These are phyloP conservation scores for Chrysopa pallens DNA, from an alignment of 1,140 invertebrate species.

Conservation along the genomic window DNA sequence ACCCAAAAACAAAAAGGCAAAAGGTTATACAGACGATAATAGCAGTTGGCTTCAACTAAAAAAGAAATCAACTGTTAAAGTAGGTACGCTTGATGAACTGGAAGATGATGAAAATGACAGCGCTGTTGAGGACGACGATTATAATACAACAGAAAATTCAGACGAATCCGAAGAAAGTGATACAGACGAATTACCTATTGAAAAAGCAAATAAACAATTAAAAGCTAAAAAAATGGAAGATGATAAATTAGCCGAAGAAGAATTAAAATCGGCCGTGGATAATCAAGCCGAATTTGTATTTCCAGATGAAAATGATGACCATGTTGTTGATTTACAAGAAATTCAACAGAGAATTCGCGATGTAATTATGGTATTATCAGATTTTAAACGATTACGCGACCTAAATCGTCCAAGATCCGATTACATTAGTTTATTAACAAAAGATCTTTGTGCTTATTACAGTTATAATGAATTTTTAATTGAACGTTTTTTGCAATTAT, in stretches of 20 bases:
- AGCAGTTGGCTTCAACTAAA: no score
- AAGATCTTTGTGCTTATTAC: constrained; percentile 89
- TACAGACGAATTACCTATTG: constrained; percentile 48
- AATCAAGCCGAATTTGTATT: constrained; percentile 59
- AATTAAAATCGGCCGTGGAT: constrained; percentile 57
- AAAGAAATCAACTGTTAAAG: constrained; percentile 1
- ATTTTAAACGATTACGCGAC: constrained; percentile 72
- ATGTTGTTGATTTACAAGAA: constrained; percentile 58
- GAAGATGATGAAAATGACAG: constrained; percentile 16
- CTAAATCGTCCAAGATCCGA: constrained; percentile 56
- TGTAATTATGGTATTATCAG: constrained; percentile 66
- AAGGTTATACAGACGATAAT: constrained; percentile 9
- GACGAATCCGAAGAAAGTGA: constrained; percentile 15
- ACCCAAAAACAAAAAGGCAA: constrained; percentile 9
- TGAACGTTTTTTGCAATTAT: constrained; percentile 85
- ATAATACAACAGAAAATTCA: constrained; percentile 12
- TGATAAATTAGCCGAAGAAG: constrained; percentile 57
- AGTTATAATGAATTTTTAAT: constrained; percentile 96
- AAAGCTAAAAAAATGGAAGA: constrained; percentile 52
- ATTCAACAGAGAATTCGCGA: constrained; percentile 85
- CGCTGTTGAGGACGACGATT: constrained; percentile 22
- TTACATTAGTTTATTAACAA: constrained; percentile 59
- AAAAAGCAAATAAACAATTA: constrained; percentile 66
- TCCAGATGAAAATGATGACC: constrained; percentile 51
- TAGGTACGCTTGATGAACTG: constrained; percentile 3